Conservation (phyloP, 2,113 vertebrate species). For the Phaetusa simplex region DNA sequence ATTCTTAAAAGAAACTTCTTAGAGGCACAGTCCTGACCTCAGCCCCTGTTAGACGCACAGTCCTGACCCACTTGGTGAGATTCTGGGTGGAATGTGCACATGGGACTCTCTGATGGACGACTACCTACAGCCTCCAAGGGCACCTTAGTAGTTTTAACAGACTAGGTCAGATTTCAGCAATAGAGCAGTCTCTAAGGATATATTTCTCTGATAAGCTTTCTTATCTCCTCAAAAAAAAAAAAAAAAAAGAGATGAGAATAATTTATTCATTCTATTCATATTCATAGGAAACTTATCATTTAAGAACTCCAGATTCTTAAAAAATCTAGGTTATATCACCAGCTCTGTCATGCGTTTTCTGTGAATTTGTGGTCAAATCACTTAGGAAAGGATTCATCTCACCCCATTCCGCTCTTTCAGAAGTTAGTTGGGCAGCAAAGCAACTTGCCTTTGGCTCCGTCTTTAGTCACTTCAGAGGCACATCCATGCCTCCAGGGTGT, state of each 20-base stretch:
- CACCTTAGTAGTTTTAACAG: background rate
- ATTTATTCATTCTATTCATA: background rate
- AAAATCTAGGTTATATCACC: background rate
- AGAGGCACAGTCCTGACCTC: background rate
- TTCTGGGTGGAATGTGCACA: background rate
- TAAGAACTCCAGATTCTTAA: background rate
- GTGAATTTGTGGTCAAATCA: background rate
- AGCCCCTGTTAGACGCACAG: background rate
- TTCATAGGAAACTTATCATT: background rate
- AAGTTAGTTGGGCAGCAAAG: background rate
- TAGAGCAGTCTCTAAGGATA: background rate
- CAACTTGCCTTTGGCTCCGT: background rate
- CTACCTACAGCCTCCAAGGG: background rate
- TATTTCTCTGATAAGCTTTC: background rate
- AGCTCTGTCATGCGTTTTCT: background rate
- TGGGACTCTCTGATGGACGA: background rate
- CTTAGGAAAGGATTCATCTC: background rate
- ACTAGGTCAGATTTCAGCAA: background rate
- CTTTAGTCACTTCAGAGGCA: slow-evolving; percentile 18
- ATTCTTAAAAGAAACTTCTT: background rate
- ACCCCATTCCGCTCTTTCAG: background rate
- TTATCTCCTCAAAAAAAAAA: background rate
- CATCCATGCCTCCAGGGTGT: background rate
- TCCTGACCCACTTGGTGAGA: background rate
- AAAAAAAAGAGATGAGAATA: background rate